Base-by-base conservation (phyloP, 2,888 invertebrate genomes). In the Drosophila sordidula region DNA sequence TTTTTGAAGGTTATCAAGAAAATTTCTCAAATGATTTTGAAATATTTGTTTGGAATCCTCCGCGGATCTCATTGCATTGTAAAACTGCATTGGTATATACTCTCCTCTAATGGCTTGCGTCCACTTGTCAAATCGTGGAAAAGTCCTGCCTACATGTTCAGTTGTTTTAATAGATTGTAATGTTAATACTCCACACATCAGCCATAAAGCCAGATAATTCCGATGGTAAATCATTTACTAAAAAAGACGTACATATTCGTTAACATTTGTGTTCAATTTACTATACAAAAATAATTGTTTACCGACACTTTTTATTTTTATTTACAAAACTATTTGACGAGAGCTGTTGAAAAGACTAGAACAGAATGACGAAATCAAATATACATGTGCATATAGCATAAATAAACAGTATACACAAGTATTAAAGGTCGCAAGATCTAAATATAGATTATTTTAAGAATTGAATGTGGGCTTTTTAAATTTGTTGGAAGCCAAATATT, bases 11-110 rank as follows among this genome's bases (percentile, higher is more conserved):
- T 87, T 83, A 51, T 90, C 87, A 1, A 86, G 45, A 61, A 91
- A 90, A 42, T 88, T 82, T 5, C 79, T 75, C 8, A 92, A 68
- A 4, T 80, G 74, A 47, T 59, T 64, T 55, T 90, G 90, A 8
- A 91, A 55, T 6, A 56, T 55, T 38, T 66, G 73, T 57, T 91
- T 90, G 0, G 82, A 75, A 5, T 14, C 29, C 18, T 90, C 89
- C 0, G 89, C 82, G n/a, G 51, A 49, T 34, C 72, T 65, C 9
- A 89, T 70, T 4, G 84, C 56, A 46, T 67, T 57, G 50, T 81
- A 91, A 61, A 90, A 92, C 9, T 80, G 51, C 4, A 78, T 44
- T 2, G 91, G 85, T 68, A 91, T 81, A 16, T 89, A 82, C 22
- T 87, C 87, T 41, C 85, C 88, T 39, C 61, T 76, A 6, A 77